A percentile compares a stretch with the other conserved stretches of the same genome.
phyloP scores from a whole-genome alignment of 1,140 invertebrate species.

The Thaumetopoea pityocampa region DNA sequence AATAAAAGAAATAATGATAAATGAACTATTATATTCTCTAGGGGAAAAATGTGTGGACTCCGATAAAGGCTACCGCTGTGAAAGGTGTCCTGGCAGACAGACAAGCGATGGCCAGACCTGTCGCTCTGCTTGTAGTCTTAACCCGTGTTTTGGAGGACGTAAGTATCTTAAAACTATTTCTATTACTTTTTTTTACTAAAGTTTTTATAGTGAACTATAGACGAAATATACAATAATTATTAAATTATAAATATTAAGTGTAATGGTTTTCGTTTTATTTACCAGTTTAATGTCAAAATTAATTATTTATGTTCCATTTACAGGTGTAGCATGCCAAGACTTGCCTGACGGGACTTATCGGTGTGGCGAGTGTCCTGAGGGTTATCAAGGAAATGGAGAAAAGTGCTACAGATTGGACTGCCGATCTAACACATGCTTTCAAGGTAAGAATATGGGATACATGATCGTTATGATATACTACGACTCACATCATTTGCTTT shows the following conservation, averaged over 20 bases:
- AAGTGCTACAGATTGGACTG: conserved; percentile 45
- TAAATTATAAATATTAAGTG: no score
- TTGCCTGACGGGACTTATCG: conserved; percentile 50
- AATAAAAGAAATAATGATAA: neutral
- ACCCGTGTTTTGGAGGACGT: conserved; percentile 81
- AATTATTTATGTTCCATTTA: neutral
- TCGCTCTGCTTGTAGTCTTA: conserved; percentile 81
- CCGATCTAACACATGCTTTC: conserved; percentile 39
- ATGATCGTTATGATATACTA: no score
- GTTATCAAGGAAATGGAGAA: conserved; percentile 53
- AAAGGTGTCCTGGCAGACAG: conserved; percentile 88
- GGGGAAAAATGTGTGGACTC: conserved; percentile 87
- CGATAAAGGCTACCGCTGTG: conserved; percentile 85
- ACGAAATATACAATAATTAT: no score
- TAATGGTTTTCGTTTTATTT: no score
- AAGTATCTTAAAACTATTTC: conserved; percentile 26
- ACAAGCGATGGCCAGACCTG: conserved; percentile 90
- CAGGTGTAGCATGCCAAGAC: conserved; percentile 51
- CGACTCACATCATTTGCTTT: no score
- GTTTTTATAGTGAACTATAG: neutral
- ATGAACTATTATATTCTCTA: conserved; percentile 12
- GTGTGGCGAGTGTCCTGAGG: conserved; percentile 47
- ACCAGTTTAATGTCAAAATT: neutral
- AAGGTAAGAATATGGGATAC: no score
- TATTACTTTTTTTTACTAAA: neutral